phyloP scores from a whole-genome alignment of 2,113 vertebrate species.

The Toxotes chatareus region DNA sequence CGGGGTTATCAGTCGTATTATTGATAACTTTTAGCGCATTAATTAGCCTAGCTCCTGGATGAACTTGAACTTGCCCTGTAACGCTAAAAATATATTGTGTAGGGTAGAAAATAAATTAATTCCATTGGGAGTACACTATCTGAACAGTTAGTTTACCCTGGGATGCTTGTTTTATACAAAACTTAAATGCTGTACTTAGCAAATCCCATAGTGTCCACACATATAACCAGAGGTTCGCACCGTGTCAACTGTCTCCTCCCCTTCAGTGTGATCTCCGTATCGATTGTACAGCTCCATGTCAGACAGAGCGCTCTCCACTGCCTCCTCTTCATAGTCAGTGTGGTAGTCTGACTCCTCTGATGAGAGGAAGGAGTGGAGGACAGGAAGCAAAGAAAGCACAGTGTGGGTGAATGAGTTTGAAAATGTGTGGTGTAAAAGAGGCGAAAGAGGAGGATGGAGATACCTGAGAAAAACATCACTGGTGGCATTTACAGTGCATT shows the following conservation, averaged over 20 bases:
- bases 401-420: slow-evolving; percentile 41
- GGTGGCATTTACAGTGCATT: too few species aligned
- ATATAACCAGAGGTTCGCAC: slow-evolving; percentile 74
- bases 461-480: background rate
- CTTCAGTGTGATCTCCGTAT: slow-evolving; percentile 80
- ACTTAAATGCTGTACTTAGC: background rate
- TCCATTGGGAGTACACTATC: too few species aligned
- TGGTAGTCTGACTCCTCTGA: slow-evolving; percentile 95
- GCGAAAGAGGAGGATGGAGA: slow-evolving; percentile 10
- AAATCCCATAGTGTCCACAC: background rate
- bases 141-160: background rate
- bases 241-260: slow-evolving; percentile 87
- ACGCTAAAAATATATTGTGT: background rate
- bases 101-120: background rate
- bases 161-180: background rate
- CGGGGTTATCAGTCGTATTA: background rate
- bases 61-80: background rate
- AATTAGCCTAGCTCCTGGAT: slow-evolving; percentile 24
- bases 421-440: slow-evolving; percentile 16
- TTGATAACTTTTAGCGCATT: slow-evolving; percentile 19
- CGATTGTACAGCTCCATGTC: slow-evolving; percentile 78
- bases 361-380: slow-evolving; percentile 48
- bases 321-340: slow-evolving; percentile 94
- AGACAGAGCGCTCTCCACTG: slow-evolving; percentile 83
- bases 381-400: slow-evolving; percentile 46